phyloP scores from a whole-genome alignment of 2,113 vertebrate genomes.

The Amazona vittata region DNA sequence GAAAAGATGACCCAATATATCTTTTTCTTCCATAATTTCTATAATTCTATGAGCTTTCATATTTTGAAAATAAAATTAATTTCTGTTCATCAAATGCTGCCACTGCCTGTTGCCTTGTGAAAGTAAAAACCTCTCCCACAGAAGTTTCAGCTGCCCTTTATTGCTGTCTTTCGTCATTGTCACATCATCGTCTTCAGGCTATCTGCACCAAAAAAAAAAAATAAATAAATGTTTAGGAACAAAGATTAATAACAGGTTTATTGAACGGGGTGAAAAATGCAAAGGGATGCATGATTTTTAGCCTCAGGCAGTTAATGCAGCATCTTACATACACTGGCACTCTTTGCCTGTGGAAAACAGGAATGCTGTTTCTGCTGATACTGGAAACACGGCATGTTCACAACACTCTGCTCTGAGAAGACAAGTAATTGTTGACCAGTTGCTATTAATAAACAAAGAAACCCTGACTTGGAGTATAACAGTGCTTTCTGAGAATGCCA shows the following conservation, averaged over 20 bases:
- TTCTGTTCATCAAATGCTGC: background rate
- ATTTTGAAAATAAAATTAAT: conserved; percentile 45
- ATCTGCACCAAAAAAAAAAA: conserved; percentile 31
- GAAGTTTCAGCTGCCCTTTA: conserved; percentile 53
- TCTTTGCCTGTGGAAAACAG: background rate
- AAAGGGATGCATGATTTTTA: conserved; percentile 44
- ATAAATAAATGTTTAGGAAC: background rate
- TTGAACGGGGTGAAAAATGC: conserved; percentile 24
- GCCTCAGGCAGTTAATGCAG: background rate
- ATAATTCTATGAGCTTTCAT: conserved; percentile 31
- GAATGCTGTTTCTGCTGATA: background rate
- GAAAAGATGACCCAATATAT: conserved; percentile 32
- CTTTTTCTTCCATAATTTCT: conserved; percentile 4
- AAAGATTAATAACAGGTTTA: conserved; percentile 44
- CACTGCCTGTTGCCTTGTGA: background rate
- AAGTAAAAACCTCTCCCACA: conserved; percentile 19
- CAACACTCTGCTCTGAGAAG: background rate
- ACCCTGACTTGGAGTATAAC: background rate
- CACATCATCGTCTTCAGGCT: conserved; percentile 5
- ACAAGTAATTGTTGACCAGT: background rate
- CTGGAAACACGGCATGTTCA: background rate
- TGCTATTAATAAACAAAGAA: conserved; percentile 36
- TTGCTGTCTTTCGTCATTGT: conserved; percentile 44
- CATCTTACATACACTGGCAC: background rate
- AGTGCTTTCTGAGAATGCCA: background rate